A percentile compares a stretch with the other conserved stretches of the same genome.
These are phyloP conservation scores for Gisinianus flammeolus DNA, from an alignment of 2,888 invertebrate species.

Conservation along the genomic window DNA sequence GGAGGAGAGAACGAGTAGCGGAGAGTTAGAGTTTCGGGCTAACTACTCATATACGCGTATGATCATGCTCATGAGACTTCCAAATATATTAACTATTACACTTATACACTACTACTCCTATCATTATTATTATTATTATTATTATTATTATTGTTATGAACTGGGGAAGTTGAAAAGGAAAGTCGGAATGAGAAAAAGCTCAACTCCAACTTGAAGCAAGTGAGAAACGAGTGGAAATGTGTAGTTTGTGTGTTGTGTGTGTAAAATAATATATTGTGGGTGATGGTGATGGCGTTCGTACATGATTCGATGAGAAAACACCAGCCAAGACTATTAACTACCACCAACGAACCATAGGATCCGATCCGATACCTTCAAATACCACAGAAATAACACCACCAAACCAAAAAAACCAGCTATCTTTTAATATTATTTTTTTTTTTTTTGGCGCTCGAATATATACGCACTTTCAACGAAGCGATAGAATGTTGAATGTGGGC, in stretches of 20 bases:
- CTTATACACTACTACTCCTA: background rate
- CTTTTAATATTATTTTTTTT: slow-evolving; percentile 11
- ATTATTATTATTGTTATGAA: slow-evolving; percentile 7
- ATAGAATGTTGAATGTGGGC: slow-evolving; percentile 30
- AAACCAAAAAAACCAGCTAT: background rate
- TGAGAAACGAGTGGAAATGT: background rate
- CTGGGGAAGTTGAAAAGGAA: background rate
- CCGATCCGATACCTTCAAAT: background rate
- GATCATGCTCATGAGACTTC: background rate
- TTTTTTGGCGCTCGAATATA: slow-evolving; percentile 4
- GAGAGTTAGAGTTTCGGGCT: too few species aligned
- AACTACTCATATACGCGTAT: background rate
- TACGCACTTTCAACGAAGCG: too few species aligned
- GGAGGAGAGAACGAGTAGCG: too few species aligned
- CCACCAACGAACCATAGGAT: too few species aligned
- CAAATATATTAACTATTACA: slow-evolving; percentile 5
- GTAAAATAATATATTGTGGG: background rate
- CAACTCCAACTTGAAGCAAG: background rate
- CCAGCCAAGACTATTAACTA: background rate
- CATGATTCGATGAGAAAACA: background rate
- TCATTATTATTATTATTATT: slow-evolving; percentile 23
- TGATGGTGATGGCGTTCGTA: background rate
- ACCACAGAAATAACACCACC: too few species aligned
- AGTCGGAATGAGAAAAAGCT: background rate
- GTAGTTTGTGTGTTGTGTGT: background rate